Evolutionary conservation across 2,888 invertebrate species (phyloP), one percentile per base, ranked within the genome.

Genomic region (Drosophila mimetica): DNA sequence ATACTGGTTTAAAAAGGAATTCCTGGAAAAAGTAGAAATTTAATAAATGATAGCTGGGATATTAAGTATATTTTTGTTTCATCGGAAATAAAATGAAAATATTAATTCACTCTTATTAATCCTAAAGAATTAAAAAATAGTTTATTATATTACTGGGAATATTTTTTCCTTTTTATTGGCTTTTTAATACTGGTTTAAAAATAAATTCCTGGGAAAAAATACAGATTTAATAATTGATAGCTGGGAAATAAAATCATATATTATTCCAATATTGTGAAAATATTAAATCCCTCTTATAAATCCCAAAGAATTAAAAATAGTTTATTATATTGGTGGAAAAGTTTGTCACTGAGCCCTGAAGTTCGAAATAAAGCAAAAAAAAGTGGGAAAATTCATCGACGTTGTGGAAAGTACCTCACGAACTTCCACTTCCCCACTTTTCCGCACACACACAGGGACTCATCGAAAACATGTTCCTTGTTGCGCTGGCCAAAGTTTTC

Each of bases 401-500:
- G 46, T 28, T 13, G 11, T 16, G 9, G 11, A 13, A 16, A 46
- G 28, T 28, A 28, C 22, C 42, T 9, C 22, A 22, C 41, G 6
- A 6, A n/a, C 20, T n/a, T 20, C 20, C 42, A 8, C 7, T 46
- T 18, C 16, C 7, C 30, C 30, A 30, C 25, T 30, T 46, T 30
- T 28, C 28, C 16, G 2, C 53, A 51, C 51, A 37, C 36, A 50
- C 5, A 13, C 47, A 47, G n/a, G 18, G 4, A 18, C 11, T 18
- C 16, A 16, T n/a, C 9, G 46, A 46, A 46, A 46, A 30, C 46
- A 46, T 46, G 46, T 34, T 59, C 34, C 60, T 59, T 44, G 61
- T 60, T 60, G 44, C 60, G 60, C 54, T 54, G 53, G 36, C 13
- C 13, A 30, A 67, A 54, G 18, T 37, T 67, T 67, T 16, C 46